Evolutionary conservation across 2,888 invertebrate species (phyloP).

Genomic region (Actias luna): DNA sequence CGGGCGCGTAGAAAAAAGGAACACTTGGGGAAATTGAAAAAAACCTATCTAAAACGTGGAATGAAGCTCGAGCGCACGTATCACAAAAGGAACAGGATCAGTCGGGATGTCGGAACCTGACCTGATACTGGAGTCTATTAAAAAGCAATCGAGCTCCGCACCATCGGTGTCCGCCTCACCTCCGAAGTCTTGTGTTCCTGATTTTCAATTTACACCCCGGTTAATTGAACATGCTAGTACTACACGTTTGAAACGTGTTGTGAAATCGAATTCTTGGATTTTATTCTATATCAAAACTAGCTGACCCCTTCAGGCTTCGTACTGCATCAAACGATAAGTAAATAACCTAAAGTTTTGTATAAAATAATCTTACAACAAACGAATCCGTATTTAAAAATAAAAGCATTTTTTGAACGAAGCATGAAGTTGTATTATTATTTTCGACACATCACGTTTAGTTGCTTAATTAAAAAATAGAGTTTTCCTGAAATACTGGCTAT

Average conservation of each 20-base stretch:
- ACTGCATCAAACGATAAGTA: too few relatives aligned
- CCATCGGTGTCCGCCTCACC: slow-evolving; percentile 21
- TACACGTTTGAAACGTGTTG: neutral
- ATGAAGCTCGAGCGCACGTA: slow-evolving; percentile 34
- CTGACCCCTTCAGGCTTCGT: too few relatives aligned
- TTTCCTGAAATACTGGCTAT: too few relatives aligned
- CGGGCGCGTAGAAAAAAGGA: slow-evolving; percentile 25
- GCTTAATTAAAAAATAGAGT: too few relatives aligned
- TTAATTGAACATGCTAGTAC: neutral
- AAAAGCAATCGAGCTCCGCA: slow-evolving; percentile 44
- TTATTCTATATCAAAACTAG: neutral
- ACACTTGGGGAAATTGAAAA: slow-evolving; percentile 27
- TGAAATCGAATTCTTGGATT: neutral
- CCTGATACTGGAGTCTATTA: slow-evolving; percentile 40
- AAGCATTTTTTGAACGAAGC: too few relatives aligned
- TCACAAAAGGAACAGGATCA: slow-evolving; percentile 30
- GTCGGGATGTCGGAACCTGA: slow-evolving; percentile 24
- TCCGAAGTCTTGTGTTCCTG: slow-evolving; percentile 9
- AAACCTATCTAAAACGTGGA: slow-evolving; percentile 28
- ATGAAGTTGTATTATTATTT: too few relatives aligned
- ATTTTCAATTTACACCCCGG: slow-evolving; percentile 14
- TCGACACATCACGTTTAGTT: too few relatives aligned
- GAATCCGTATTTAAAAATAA: too few relatives aligned
- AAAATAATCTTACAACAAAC: too few relatives aligned
- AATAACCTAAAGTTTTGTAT: too few relatives aligned